A percentile compares a stretch with the other conserved stretches of the same genome.
Conservation (phyloP, 2,888 invertebrate species). For the Geophilus truncorum region DNA sequence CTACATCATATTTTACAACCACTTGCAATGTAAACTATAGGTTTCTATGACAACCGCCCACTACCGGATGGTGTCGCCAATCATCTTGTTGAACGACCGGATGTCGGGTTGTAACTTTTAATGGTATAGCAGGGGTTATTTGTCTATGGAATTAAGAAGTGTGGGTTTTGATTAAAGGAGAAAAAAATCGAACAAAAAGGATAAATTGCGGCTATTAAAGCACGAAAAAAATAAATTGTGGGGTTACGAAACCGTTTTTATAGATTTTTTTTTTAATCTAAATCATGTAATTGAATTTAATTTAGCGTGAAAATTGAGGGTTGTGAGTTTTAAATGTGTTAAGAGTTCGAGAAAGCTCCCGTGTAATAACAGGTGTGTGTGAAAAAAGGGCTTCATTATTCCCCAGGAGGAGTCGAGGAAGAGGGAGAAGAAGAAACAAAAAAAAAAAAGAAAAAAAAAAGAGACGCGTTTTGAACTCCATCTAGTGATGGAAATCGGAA, state of each 20-base stretch:
- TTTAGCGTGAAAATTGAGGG: not conserved
- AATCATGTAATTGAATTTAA: not conserved
- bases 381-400: not conserved
- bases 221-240: not conserved
- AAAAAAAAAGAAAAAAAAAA: not conserved
- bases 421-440: not conserved
- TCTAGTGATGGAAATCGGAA: slow-evolving; percentile 10
- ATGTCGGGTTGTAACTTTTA: not conserved
- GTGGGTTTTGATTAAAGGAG: not conserved
- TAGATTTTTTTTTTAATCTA: not conserved
- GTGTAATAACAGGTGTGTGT: slow-evolving; percentile 8
- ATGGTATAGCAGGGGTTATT: not conserved
- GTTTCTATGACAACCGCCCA: not conserved
- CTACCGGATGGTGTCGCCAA: not conserved
- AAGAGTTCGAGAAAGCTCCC: not conserved
- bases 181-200: not conserved
- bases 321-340: not conserved
- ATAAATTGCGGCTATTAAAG: not conserved
- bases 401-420: not conserved
- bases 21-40: not conserved
- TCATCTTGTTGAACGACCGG: not conserved
- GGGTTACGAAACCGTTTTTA: not conserved
- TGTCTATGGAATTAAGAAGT: not conserved
- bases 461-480: not conserved
- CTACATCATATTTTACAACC: not conserved